These are phyloP conservation scores for Morinoia aosen DNA, from an alignment of 2,888 invertebrate species.

Conservation along the genomic window DNA sequence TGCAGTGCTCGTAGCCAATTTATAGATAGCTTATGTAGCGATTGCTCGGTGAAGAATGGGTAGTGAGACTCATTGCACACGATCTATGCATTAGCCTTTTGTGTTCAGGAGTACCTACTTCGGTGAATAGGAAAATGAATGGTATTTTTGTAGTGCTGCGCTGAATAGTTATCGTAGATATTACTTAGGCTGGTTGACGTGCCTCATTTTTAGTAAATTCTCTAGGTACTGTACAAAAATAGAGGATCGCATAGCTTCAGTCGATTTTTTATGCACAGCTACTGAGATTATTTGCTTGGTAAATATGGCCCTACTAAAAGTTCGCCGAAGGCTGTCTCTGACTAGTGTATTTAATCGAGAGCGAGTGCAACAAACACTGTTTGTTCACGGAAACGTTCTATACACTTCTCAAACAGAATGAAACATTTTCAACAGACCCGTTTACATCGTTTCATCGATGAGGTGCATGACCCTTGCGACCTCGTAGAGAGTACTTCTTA, in stretches of 20 bases:
- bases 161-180: not conserved
- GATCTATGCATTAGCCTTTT: not conserved
- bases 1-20: not conserved
- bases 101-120: not conserved
- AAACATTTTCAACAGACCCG: not conserved
- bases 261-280: not conserved
- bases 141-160: not conserved
- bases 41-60: not conserved
- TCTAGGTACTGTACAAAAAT: not conserved
- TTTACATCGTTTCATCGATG: not conserved
- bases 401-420: not conserved
- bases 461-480: conserved; percentile 22
- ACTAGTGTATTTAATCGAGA: not conserved
- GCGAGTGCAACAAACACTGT: not conserved
- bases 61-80: not conserved
- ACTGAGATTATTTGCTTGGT: no score
- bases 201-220: not conserved
- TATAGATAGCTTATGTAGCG: not conserved
- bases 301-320: not conserved
- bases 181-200: not conserved
- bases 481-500: conserved; percentile 2
- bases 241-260: not conserved
- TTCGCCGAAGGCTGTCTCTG: not conserved
- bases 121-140: not conserved
- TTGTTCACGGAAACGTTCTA: not conserved